Percentiles rank a stretch among this genome's conserved stretches.
Conservation (phyloP, 2,113 vertebrate species). For the pig (Sus scrofa) region DNA sequence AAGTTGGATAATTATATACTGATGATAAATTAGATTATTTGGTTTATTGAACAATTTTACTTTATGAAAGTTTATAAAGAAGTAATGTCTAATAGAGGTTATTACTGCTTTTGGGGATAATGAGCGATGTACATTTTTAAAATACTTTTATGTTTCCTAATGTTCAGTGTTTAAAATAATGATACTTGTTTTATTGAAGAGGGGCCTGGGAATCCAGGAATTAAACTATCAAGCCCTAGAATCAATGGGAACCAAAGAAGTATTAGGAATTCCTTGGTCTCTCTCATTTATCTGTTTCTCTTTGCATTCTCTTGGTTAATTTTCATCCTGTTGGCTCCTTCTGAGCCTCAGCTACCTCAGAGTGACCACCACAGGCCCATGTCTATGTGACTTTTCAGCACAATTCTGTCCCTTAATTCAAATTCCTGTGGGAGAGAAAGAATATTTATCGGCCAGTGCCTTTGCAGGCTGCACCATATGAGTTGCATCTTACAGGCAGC, state of each 20-base stretch:
- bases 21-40: neutral
- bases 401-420: neutral
- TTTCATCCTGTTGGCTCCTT: neutral
- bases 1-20: neutral
- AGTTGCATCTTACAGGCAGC: neutral
- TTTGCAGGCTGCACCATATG: neutral
- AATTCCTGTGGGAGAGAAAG: neutral
- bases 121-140: neutral
- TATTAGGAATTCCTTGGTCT: neutral
- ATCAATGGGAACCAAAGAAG: neutral
- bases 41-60: constrained; percentile 11
- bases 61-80: constrained; percentile 8
- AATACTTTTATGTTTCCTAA: neutral
- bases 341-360: neutral
- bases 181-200: neutral
- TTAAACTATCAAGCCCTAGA: neutral
- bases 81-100: neutral
- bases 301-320: neutral
- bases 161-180: neutral
- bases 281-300: neutral
- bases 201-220: neutral
- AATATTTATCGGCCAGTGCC: neutral
- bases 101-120: neutral
- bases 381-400: neutral
- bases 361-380: neutral